These are phyloP conservation scores for Catharus bicknelli DNA, from an alignment of 2,113 vertebrate genomes.

Conservation along the genomic window DNA sequence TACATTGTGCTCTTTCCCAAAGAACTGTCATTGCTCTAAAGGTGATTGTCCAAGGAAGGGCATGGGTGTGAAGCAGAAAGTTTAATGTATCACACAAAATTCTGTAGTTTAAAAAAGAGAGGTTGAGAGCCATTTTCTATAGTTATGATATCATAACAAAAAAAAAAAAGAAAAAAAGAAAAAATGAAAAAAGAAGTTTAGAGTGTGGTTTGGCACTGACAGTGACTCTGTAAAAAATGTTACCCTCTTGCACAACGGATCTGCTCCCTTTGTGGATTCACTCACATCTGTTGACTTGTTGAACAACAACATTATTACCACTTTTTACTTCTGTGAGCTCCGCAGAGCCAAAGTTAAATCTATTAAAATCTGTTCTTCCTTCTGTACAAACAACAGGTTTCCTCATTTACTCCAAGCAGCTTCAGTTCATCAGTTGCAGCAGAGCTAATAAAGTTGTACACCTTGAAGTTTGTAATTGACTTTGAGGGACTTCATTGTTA, in stretches of 20 bases:
- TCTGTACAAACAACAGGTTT: slow-evolving; percentile 9
- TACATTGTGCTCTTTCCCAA: neutral
- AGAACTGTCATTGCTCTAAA: neutral
- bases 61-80: neutral
- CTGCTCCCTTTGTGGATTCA: neutral
- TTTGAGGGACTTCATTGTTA: neutral
- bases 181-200: neutral
- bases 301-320: slow-evolving; percentile 9
- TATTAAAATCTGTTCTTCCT: neutral
- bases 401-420: neutral
- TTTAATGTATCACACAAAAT: neutral
- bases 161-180: too few species aligned
- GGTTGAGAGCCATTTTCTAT: neutral
- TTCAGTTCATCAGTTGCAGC: neutral
- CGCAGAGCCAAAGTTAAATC: neutral
- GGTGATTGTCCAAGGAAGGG: neutral
- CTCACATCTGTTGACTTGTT: slow-evolving; percentile 35
- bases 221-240: neutral
- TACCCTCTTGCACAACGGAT: neutral
- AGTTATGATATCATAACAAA: neutral
- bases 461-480: neutral
- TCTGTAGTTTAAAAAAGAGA: neutral
- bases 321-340: slow-evolving; percentile 3
- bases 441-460: neutral
- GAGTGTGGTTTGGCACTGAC: neutral